phyloP scores from a whole-genome alignment of 2,113 vertebrate species.

The Oncorhynchus tshawytscha region DNA sequence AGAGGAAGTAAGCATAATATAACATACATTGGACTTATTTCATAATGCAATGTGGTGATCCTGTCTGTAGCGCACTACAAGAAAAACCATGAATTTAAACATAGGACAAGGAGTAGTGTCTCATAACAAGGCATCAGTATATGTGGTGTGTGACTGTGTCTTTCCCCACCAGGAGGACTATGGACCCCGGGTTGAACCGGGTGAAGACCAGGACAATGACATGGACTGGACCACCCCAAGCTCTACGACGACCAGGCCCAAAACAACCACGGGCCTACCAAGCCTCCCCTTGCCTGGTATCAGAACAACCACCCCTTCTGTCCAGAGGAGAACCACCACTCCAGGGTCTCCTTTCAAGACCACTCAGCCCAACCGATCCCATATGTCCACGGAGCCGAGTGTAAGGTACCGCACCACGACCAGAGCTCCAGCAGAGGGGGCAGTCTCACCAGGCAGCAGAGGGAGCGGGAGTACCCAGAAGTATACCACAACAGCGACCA shows the following conservation, averaged over 20 bases:
- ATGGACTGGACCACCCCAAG: conserved; percentile 22
- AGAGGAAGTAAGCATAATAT: conserved; percentile 52
- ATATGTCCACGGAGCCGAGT: conserved; percentile 6
- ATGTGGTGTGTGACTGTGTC: not conserved
- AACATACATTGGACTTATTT: no score
- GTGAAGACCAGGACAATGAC: conserved; percentile 30
- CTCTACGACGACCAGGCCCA: not conserved
- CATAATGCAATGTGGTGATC: no score
- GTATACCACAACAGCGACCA: not conserved
- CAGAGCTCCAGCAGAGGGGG: conserved; percentile 22
- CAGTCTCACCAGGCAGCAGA: not conserved
- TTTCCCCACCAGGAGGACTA: conserved; percentile 40
- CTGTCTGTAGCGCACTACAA: no score
- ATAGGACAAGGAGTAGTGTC: not conserved
- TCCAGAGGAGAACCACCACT: not conserved
- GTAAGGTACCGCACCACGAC: conserved; percentile 10
- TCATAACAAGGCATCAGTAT: not conserved
- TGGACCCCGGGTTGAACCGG: conserved; percentile 44
- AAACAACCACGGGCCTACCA: conserved; percentile 20
- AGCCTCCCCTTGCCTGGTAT: conserved; percentile 23
- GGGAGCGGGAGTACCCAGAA: conserved; percentile 15
- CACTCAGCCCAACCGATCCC: not conserved
- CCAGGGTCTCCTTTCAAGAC: not conserved
- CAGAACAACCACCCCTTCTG: conserved; percentile 35
- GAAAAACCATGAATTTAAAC: no score